These are phyloP conservation scores for Ormyrus rosae DNA, from an alignment of 2,888 invertebrate species.

Conservation along the genomic window DNA sequence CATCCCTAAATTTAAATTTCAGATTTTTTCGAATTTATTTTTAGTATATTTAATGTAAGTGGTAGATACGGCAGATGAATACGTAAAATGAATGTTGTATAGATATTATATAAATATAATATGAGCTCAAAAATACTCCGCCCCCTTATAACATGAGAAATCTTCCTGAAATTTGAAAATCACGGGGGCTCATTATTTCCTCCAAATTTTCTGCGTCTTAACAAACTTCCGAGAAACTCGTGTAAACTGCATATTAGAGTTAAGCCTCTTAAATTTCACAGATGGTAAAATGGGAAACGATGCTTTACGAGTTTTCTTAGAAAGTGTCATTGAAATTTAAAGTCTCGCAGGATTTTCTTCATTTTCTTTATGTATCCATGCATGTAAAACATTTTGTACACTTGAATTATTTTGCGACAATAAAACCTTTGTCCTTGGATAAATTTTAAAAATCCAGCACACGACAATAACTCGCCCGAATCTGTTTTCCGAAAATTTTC, in stretches of 20 bases:
- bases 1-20: too few relatives aligned
- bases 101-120: too few relatives aligned
- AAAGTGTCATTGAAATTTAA: conserved; percentile 11
- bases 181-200: neutral
- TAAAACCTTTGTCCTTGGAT: too few relatives aligned
- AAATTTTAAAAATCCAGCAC: too few relatives aligned
- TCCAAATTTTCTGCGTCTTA: neutral
- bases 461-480: too few relatives aligned
- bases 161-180: neutral
- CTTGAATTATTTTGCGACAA: neutral
- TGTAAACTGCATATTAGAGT: neutral
- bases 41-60: too few relatives aligned
- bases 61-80: too few relatives aligned
- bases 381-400: neutral
- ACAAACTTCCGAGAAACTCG: neutral
- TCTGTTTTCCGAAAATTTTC: too few relatives aligned
- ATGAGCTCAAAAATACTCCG: too few relatives aligned
- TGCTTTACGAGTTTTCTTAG: conserved; percentile 22
- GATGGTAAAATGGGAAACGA: conserved; percentile 21
- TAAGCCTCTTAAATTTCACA: conserved; percentile 32
- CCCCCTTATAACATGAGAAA: too few relatives aligned
- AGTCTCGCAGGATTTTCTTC: conserved; percentile 1
- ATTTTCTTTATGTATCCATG: neutral
- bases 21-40: too few relatives aligned
- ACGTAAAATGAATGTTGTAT: too few relatives aligned